Evolutionary conservation across 2,113 vertebrate species (phyloP), one percentile per base, ranked within the genome.

Genomic region (Dendropsophus ebraccatus): DNA sequence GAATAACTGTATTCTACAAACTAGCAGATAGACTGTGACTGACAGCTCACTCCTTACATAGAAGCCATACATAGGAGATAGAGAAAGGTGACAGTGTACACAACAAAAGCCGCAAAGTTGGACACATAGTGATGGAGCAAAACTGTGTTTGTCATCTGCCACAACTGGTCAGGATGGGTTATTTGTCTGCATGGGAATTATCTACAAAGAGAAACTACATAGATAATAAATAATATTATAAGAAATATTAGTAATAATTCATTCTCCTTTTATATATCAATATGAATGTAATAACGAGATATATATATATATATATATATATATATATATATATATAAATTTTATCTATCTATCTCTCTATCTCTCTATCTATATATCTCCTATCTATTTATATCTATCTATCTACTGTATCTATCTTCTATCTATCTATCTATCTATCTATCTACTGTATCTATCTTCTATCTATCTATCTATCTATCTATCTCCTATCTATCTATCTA

Each of bases 301-400:
- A 41, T 41, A 41, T 41, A 41, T 41, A 41, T 41, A 41, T 41
- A 41, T 41, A 41, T 41, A 41, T 41, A 41, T 41, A 41, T 41
- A 41, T 41, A 41, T 41, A 41, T 41, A 41, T 41, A 41, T 41
- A 41, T 41, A 41, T 41, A 41, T 41, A 41, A 5, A 41, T 41
- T 74, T 10, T 75, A 54, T 78, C 23, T 54, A 32, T 78, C 47
- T 76, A 30, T 56, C 25, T 45, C 47, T n/a, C 35, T 74, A 74
- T 47, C 14, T 74, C 47, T 47, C 52, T 49, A 54, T 21, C 52
- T 54, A 19, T 54, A 17, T 0, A 12, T 12, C 1, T 1, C 1
- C 2, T 41, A 62, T 28, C 56, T 62, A 65, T 65, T 11, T 12
- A 65, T 41, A 41, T 41, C 8, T 41, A 54, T 54, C 6, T 54